Evolutionary conservation across 2,113 vertebrate species (phyloP).

Genomic region (Drymodes brunneopygia): DNA sequence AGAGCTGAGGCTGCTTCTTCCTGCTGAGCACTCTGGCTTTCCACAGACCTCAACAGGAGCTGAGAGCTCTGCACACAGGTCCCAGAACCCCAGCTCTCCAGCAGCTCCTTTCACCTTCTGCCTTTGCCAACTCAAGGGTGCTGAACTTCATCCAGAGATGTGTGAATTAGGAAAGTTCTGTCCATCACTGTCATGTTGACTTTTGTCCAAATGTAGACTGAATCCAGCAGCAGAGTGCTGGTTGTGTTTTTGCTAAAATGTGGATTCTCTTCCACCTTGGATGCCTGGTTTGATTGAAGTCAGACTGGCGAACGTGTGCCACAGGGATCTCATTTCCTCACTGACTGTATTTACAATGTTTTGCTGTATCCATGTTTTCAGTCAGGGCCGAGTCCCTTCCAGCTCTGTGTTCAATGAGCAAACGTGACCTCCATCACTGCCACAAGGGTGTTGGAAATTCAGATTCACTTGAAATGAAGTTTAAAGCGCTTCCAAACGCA

Average conservation of each 20-base stretch:
- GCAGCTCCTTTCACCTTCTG: neutral
- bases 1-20: neutral
- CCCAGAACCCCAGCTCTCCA: neutral
- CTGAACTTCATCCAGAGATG: neutral
- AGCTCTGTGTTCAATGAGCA: neutral
- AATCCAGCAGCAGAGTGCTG: neutral
- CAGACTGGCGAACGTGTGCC: neutral
- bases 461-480: neutral
- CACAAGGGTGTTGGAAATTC: neutral
- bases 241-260: neutral
- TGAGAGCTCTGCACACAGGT: neutral
- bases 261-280: neutral
- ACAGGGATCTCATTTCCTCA: neutral
- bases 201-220: neutral
- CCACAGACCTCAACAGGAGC: neutral
- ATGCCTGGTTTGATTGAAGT: neutral
- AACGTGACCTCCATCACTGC: neutral
- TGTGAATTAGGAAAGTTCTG: slow-evolving; percentile 22
- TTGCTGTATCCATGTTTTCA: neutral
- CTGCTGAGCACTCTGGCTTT: neutral
- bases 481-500: neutral
- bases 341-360: neutral
- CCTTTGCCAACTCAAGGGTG: slow-evolving; percentile 22
- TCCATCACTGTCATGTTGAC: neutral
- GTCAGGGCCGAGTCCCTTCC: neutral